Base-by-base conservation (phyloP, 1,140 invertebrate species). In the Drosophila lacteicornis region DNA sequence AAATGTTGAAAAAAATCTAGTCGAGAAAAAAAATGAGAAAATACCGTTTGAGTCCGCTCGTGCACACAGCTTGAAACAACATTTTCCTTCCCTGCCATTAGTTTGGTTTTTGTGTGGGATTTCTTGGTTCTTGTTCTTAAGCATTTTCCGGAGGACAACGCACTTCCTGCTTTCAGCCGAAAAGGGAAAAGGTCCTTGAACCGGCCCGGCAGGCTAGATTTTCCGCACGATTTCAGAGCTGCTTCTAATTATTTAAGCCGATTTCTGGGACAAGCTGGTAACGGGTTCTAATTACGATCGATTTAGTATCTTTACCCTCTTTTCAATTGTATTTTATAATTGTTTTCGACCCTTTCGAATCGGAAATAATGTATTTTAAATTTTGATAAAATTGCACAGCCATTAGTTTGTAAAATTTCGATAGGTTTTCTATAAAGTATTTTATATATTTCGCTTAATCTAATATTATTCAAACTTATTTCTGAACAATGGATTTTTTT, bases 41-140 rank as follows among this genome's bases (percentile, higher is more conserved):
- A 87, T 88, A 86, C 81, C 82, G 83, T 82, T 86, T 71, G 74
- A 85, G 75, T 68, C 75, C 77, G 85, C 84, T 87, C 84, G 84
- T 87, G 84, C 84, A 87, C 84, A 87, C 84, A 87, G 84, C 84
- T 88, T 87, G 84, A 87, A 88, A 87, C 84, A 87, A 88, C 84
- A 84, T 84, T 87, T 88, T 60, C 74, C 68, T 87, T 87, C 80
- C 80, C 62, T 65, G 56, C 84, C 84, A 87, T 87, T 87, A 87
- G 84, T 88, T 87, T 73, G 82, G 76, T 67, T 83, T 57, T 71
- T 73, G 53, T 71, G 51, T 59, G 69, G 58, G 53, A 53, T 71
- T 69, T 69, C 22, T 22, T 19, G 38, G 17, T 57, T 27, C 50
- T 71, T 85, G 57, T 67, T 69, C 75, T 79, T 53, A 65, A 73